Evolutionary conservation across 2,113 vertebrate species (phyloP).

Genomic region (Xiphias gladius): DNA sequence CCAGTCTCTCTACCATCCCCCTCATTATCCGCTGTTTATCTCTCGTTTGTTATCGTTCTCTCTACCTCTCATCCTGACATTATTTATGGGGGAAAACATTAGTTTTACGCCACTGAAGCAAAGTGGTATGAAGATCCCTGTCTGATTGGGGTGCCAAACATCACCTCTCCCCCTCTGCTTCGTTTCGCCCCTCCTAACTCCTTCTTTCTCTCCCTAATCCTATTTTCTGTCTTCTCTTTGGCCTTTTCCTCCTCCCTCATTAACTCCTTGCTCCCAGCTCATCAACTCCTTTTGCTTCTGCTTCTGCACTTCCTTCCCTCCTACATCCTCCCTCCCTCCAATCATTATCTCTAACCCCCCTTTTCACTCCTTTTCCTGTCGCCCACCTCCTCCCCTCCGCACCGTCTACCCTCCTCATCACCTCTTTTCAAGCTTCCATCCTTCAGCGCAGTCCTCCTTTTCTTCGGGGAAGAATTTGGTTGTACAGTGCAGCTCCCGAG

Average conservation of each 20-base stretch:
- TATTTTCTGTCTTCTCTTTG: neutral
- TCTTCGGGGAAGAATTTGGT: neutral
- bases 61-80: neutral
- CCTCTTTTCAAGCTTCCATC: constrained; percentile 5
- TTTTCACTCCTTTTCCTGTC: constrained; percentile 11
- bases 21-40: constrained; percentile 33
- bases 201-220: neutral
- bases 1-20: neutral
- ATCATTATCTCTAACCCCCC: constrained; percentile 9
- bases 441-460: neutral
- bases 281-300: constrained; percentile 11
- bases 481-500: neutral
- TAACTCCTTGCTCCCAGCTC: constrained; percentile 29
- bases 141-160: constrained; percentile 6
- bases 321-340: neutral
- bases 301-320: constrained; percentile 16
- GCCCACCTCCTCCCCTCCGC: neutral
- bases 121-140: constrained; percentile 2
- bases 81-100: constrained; percentile 18
- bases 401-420: neutral
- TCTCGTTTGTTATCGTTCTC: neutral
- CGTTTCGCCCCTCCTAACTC: neutral
- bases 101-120: neutral
- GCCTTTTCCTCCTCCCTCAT: constrained; percentile 25
- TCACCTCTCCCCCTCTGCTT: constrained; percentile 19